Base-by-base conservation (phyloP, 1,140 invertebrate species). In the Leptinotarsa defecta region DNA sequence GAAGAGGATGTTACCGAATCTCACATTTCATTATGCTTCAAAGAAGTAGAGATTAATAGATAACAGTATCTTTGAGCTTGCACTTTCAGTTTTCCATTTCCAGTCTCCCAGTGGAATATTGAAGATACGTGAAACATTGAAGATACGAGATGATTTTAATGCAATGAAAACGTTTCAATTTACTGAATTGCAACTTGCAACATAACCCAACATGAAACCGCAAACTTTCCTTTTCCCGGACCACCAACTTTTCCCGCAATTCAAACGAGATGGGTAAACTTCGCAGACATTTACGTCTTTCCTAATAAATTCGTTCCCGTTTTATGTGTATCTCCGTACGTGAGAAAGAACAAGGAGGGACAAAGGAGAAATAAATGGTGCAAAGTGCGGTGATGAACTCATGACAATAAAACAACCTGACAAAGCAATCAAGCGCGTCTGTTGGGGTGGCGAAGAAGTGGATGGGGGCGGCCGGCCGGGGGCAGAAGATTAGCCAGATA, bases 401-500 rank as follows among this genome's bases (percentile, higher is more conserved):
- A 69, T 78, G 74, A 82, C 82, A 79, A 83, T 83, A 82, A 83
- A 83, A 81, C 80, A 80, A 81, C 78, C 80, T 80, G 81, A 83
- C 81, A 76, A 82, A 81, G 81, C 81, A 82, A 81, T 82, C 79
- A 81, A 75, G 78, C 80, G 76, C 68, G 78, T 73, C 78, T 76
- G 74, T 67, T 64, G 52, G 81, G 79, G 78, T 80, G 70, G 48
- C 11, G 24, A 24, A 20, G 49, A 74, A 61, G 68, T 70, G 19
- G 43, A 61, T 43, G 27, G 19, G 48, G 20, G 34, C 52, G 52
- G n/a, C 48, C 48, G 5, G 49, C 19, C 34, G 68, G 74, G 76
- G 78, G 71, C 68, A 76, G 65, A 65, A 83, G 82, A 83, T 83
- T 82, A 81, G 82, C 79, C 73, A 78, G 81, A 83, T 83, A 83